Evolutionary conservation across 2,888 invertebrate genomes (phyloP).

Genomic region (Margaritifera margaritifera): DNA sequence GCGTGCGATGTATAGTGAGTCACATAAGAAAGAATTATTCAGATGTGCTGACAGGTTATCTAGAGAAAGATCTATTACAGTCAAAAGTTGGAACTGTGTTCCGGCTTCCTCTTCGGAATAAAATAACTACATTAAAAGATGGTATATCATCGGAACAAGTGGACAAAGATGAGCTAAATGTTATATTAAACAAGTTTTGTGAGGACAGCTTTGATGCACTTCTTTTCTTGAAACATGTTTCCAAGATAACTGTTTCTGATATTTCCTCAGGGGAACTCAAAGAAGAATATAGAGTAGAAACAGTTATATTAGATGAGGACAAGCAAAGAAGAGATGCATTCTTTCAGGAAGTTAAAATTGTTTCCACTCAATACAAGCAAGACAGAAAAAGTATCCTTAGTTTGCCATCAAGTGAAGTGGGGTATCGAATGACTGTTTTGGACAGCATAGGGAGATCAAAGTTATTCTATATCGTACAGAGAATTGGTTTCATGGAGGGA

Average conservation of each 20-base stretch:
- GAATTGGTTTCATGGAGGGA: constrained; percentile 19
- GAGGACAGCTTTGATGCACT: constrained; percentile 20
- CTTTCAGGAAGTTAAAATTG: constrained; percentile 5
- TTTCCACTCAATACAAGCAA: constrained; percentile 6
- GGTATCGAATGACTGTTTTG: constrained; percentile 18
- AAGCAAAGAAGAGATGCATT: constrained; percentile 12
- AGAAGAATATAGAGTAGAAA: constrained; percentile 5
- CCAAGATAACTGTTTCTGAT: constrained; percentile 40
- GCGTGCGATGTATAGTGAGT: constrained; percentile 22
- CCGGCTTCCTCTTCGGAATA: constrained; percentile 37
- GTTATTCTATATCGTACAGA: constrained; percentile 33
- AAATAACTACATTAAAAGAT: constrained; percentile 41
- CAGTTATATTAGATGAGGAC: constrained; percentile 16
- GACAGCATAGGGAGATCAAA: constrained; percentile 11
- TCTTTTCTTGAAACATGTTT: constrained; percentile 28
- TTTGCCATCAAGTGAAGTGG: constrained; percentile 7
- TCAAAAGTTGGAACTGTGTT: constrained; percentile 34
- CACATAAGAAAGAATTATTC: constrained; percentile 24
- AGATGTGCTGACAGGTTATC: constrained; percentile 31
- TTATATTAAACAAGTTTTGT: constrained; percentile 14
- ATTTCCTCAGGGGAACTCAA: constrained; percentile 5
- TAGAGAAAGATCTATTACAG: constrained; percentile 25
- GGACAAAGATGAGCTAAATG: constrained; percentile 5
- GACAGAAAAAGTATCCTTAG: constrained; percentile 1
- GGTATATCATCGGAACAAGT: constrained; percentile 9